Conservation (phyloP, 2,797 vertebrate genomes). For the Myotis daubentonii region DNA sequence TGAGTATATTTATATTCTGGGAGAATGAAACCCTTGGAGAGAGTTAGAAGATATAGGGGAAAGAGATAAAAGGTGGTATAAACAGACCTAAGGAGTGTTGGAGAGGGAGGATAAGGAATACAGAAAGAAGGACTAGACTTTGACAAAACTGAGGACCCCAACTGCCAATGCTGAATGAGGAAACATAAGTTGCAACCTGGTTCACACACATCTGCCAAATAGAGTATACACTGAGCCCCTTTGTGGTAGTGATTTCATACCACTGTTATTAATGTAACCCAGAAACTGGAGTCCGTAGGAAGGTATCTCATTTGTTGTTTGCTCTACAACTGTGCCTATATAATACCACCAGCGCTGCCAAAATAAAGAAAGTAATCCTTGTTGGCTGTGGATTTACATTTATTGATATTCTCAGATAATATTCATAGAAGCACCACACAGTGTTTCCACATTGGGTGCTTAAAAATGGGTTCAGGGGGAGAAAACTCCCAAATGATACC, state of each 20-base stretch:
- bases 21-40: not conserved
- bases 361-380: constrained; percentile 27
- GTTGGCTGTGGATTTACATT: constrained; percentile 29
- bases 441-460: not conserved
- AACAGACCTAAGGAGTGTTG: fast-evolving
- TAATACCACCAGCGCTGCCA: not conserved
- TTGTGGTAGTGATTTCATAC: not conserved
- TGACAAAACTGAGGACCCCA: not conserved
- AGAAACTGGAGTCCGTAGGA: not conserved
- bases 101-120: not conserved
- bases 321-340: not conserved
- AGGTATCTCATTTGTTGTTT: not conserved
- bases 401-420: constrained; percentile 49
- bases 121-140: not conserved
- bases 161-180: not conserved
- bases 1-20: not conserved
- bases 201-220: not conserved
- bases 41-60: not conserved
- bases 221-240: not conserved
- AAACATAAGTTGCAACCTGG: not conserved
- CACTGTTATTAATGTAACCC: not conserved
- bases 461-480: constrained; percentile 29
- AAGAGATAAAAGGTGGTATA: not conserved
- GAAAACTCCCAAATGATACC: not conserved
- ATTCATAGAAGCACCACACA: not conserved